Percentiles rank a stretch among this genome's conserved stretches.
phyloP scores from a whole-genome alignment of 2,113 vertebrate genomes.

The Poicephalus gulielmi region DNA sequence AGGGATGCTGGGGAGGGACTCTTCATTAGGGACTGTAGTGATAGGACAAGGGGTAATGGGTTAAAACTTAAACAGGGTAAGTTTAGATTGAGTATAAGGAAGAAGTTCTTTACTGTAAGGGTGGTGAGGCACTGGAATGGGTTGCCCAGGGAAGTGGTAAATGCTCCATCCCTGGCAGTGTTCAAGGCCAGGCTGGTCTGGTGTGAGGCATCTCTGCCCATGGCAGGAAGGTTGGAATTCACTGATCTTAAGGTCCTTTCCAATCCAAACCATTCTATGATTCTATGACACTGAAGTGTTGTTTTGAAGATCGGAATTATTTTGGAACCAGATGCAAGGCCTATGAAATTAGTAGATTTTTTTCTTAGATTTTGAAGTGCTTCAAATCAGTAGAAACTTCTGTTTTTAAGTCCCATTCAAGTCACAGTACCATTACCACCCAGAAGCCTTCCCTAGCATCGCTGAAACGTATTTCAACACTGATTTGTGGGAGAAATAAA shows the following conservation, averaged over 20 bases:
- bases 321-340: background rate
- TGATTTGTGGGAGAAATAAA: constrained; percentile 9
- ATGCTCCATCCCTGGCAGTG: background rate
- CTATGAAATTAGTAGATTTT: background rate
- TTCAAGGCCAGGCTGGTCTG: background rate
- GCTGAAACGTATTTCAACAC: background rate
- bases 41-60: background rate
- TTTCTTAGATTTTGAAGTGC: background rate
- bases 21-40: background rate
- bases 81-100: background rate
- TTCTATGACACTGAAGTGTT: background rate
- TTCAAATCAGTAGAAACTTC: background rate
- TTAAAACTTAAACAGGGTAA: background rate
- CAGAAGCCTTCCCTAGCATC: background rate
- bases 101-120: background rate
- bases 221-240: background rate
- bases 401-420: background rate
- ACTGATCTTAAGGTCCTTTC: background rate
- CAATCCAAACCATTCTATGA: background rate
- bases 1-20: background rate
- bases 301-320: background rate
- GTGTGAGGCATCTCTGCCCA: background rate
- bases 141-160: background rate
- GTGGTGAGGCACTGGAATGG: background rate
- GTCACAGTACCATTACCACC: background rate